These are phyloP conservation scores for Temnothorax ravouxi DNA, from an alignment of 2,888 invertebrate species.

Conservation along the genomic window DNA sequence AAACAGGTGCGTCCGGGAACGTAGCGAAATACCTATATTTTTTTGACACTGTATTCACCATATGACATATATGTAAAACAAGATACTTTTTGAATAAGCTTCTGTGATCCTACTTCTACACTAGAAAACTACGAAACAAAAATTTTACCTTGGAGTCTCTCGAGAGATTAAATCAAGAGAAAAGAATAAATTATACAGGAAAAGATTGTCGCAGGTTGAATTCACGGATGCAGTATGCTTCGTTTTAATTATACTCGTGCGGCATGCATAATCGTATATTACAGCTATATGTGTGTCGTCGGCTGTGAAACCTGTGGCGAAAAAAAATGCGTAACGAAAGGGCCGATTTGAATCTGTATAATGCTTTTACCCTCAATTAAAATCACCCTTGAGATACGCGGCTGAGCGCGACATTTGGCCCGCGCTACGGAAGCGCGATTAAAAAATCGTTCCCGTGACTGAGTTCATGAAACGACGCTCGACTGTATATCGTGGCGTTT, in stretches of 20 bases:
- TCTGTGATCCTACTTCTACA: background rate
- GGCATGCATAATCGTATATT: constrained; percentile 34
- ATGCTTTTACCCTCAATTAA: constrained; percentile 48
- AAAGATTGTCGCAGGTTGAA: background rate
- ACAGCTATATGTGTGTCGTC: background rate
- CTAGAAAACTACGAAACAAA: background rate
- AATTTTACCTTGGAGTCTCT: background rate
- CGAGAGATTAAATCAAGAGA: background rate
- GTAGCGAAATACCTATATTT: background rate
- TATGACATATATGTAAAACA: background rate
- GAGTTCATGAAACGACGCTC: constrained; percentile 45
- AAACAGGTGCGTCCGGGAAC: constrained; percentile 24
- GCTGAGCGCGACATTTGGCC: constrained; percentile 47
- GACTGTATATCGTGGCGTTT: constrained; percentile 52
- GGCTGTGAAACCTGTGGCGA: background rate
- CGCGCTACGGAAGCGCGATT: constrained; percentile 48
- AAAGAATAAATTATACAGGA: background rate
- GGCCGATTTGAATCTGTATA: constrained; percentile 44
- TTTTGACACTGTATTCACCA: background rate
- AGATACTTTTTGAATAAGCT: background rate
- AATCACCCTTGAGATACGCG: constrained; percentile 36
- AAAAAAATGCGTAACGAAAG: constrained; percentile 42
- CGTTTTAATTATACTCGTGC: constrained; percentile 18
- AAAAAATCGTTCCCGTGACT: constrained; percentile 59
- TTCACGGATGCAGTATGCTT: background rate